Evolutionary conservation across 2,113 vertebrate genomes (phyloP).

Genomic region (Labeo rohita): DNA sequence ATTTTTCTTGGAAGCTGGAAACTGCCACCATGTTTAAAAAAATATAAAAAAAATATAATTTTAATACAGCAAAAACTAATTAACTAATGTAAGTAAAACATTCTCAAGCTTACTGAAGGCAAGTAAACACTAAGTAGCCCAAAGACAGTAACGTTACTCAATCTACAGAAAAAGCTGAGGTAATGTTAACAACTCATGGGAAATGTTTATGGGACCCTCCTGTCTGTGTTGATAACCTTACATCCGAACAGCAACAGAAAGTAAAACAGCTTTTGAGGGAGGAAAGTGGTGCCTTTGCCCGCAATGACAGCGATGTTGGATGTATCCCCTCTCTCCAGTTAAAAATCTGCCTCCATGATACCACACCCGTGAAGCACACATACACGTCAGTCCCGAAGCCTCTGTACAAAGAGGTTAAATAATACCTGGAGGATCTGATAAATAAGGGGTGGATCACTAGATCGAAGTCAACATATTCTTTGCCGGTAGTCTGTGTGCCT

Average conservation of each 20-base stretch:
- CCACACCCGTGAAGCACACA: constrained; percentile 14
- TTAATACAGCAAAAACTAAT: no score
- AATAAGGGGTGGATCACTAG: constrained; percentile 27
- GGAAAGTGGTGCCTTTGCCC: constrained; percentile 13
- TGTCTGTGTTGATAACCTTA: constrained; percentile 26
- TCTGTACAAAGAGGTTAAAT: constrained; percentile 34
- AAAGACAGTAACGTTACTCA: neutral
- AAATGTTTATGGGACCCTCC: constrained; percentile 39
- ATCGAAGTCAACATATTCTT: constrained; percentile 25
- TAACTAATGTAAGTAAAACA: no score
- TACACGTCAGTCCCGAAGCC: constrained; percentile 45
- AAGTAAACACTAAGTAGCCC: no score
- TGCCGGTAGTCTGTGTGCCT: constrained; percentile 29
- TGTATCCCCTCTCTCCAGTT: constrained; percentile 36
- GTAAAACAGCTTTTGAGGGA: constrained; percentile 32
- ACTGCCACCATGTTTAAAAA: no score
- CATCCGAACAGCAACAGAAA: constrained; percentile 4
- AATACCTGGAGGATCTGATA: constrained; percentile 31
- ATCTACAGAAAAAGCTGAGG: neutral
- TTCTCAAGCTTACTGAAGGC: no score
- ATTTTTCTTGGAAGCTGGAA: no score
- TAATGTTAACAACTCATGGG: fast-evolving
- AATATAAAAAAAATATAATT: no score
- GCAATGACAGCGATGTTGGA: constrained; percentile 28
- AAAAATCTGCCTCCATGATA: constrained; percentile 12